Base-by-base conservation (phyloP, 2,888 invertebrate species). In the Drosophila mayaguana region DNA sequence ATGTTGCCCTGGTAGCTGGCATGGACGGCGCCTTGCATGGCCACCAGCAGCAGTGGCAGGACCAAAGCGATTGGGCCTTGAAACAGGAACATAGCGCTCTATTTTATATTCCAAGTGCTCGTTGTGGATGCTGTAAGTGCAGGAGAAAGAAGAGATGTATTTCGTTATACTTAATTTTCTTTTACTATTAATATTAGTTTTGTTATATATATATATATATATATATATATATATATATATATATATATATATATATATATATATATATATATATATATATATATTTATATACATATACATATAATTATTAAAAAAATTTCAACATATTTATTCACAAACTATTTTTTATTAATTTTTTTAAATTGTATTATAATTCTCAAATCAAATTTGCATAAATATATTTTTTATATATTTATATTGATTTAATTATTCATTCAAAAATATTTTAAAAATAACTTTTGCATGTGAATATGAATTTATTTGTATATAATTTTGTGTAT, bases 1-100 rank as follows among this genome's bases (percentile, higher is more conserved):
- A 92, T 91, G 70, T 92, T 92, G 28, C 78, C 77, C 45, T 84
- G 74, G 38, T 91, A 91, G 69, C 89, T 90, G 56, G 81, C 73
- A 38, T 66, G 64, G 20, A 46, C 75, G 32, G 28, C 20, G 53
- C 61, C 61, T 28, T 62, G 70, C 54, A 74, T 65, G 77, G 82
- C 81, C 78, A 90, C 61, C 72, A 82, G 78, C 56, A 87, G 62
- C 76, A 89, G 59, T 43, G 73, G 67, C 57, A 89, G 62, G 67
- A 81, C 81, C 57, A 84, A 55, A 43, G 75, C 45, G 43, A 83
- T 60, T 48, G 72, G 63, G 63, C 81, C 73, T 75, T 83, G 80
- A 83, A 83, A 87, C 80, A 84, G 80, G 65, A 70, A 78, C 88
- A 83, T 83, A 38, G 48, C 62, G 34, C 51, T 75, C 28, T 43